These are phyloP conservation scores for Trogon surrucura DNA, from an alignment of 2,113 vertebrate genomes.

Conservation along the genomic window DNA sequence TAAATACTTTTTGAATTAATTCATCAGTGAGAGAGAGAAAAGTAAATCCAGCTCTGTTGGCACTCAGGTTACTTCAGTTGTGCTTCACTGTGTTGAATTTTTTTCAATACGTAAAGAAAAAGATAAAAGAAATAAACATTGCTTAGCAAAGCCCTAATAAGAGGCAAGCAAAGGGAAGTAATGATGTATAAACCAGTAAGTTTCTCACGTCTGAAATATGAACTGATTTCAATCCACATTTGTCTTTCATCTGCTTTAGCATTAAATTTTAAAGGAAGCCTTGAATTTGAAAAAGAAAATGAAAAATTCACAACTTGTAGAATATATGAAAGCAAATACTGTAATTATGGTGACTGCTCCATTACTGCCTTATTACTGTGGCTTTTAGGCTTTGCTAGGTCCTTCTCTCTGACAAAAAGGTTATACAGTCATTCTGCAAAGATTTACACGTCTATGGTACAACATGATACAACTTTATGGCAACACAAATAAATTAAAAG, in stretches of 20 bases:
- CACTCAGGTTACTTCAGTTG: not conserved
- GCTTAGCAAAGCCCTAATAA: slow-evolving; percentile 53
- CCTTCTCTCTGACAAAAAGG: slow-evolving; percentile 38
- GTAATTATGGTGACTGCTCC: slow-evolving; percentile 76
- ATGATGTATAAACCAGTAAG: slow-evolving; percentile 28
- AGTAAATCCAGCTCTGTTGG: slow-evolving; percentile 11
- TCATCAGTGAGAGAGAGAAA: not conserved
- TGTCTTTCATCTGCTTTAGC: slow-evolving; percentile 60
- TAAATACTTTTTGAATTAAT: not conserved
- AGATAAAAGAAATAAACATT: not conserved
- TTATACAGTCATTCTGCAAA: slow-evolving; percentile 45
- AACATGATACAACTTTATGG: slow-evolving; percentile 4
- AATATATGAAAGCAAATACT: slow-evolving; percentile 42
- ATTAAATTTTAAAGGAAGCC: slow-evolving; percentile 74
- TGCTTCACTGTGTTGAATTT: not conserved
- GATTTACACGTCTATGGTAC: slow-evolving; percentile 43
- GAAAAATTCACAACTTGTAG: slow-evolving; percentile 67
- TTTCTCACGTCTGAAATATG: slow-evolving; percentile 25
- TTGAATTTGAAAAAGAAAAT: slow-evolving; percentile 77
- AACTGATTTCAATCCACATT: slow-evolving; percentile 41
- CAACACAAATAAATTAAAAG: not conserved
- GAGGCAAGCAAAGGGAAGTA: not conserved
- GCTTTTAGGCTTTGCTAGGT: slow-evolving; percentile 33
- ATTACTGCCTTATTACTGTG: slow-evolving; percentile 55
- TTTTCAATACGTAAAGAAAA: not conserved